These are phyloP conservation scores for Gambusia yucatana DNA, from an alignment of 2,797 vertebrate genomes.

Conservation along the genomic window DNA sequence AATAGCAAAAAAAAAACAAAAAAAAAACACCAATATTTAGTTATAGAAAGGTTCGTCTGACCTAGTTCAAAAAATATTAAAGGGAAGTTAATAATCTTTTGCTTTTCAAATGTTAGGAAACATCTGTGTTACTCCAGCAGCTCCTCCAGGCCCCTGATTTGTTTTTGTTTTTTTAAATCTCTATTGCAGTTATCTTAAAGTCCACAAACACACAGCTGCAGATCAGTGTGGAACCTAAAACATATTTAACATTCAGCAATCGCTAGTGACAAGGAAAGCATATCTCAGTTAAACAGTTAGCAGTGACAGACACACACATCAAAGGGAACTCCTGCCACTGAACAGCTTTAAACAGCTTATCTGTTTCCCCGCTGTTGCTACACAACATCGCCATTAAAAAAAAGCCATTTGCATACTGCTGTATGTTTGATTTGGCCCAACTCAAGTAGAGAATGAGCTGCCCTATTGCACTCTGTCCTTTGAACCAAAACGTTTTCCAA, in stretches of 20 bases:
- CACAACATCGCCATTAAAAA: background rate
- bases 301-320: background rate
- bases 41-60: background rate
- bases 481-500: background rate
- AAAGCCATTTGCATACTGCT: background rate
- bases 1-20: background rate
- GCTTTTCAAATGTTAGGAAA: background rate
- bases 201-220: background rate
- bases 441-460: background rate
- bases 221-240: background rate
- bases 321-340: background rate
- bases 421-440: background rate
- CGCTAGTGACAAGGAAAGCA: background rate
- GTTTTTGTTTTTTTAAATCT: background rate
- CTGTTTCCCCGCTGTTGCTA: background rate
- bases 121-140: background rate
- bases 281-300: background rate
- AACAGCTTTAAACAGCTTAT: background rate
- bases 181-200: background rate
- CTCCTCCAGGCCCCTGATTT: background rate
- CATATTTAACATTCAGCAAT: background rate
- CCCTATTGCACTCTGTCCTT: background rate
- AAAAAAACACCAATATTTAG: background rate
- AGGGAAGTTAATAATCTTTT: background rate
- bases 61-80: background rate